Evolutionary conservation across 2,113 vertebrate genomes (phyloP), one percentile per base, ranked within the genome.

Genomic region (Dolichotis patagonum): DNA sequence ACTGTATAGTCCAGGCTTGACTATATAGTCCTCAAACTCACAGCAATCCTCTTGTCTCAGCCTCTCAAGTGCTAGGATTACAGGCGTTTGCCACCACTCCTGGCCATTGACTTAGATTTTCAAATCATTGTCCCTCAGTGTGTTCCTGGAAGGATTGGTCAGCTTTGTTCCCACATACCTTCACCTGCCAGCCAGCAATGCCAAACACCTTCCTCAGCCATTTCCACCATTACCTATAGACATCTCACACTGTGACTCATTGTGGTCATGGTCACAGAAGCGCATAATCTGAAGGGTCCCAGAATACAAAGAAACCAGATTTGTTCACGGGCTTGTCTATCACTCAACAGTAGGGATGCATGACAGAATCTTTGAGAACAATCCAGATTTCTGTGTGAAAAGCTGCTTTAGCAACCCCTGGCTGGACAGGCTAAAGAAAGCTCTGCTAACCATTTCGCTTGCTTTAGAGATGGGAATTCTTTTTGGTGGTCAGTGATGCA

Each of bases 401-500:
- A 88, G 35, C 84, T 93, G 85, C 83, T 32, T 52, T 65, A 52
- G 85, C 83, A 85, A 11, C 71, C 32, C 0, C 1, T 13, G n/a
- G 43, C 52, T 82, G 38, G 46, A 5, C 69, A 83, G 30, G 22
- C 77, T 52, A 52, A 87, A 52, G 52, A 75, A 93, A 35, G 38
- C 17, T 67, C 73, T 58, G 14, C 56, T 92, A 86, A 52, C 2
- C 0, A 0, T 67, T 94, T 52, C 16, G 62, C n/a, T 95, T 93
- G 65, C 80, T 52, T 35, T 81, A n/a, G 38, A 89, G 71, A 67
- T 2, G 0, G 85, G 85, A 41, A 0, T 95, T 90, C 81, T 94
- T 92, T 94, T 87, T 13, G 63, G 88, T 91, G 88, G 96, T 93
- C 78, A 24, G 0, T 96, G 96, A 95, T 93, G 85, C 73, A 19